phyloP scores from a whole-genome alignment of 1,140 invertebrate genomes.

The Cardiocondyla obscurior region DNA sequence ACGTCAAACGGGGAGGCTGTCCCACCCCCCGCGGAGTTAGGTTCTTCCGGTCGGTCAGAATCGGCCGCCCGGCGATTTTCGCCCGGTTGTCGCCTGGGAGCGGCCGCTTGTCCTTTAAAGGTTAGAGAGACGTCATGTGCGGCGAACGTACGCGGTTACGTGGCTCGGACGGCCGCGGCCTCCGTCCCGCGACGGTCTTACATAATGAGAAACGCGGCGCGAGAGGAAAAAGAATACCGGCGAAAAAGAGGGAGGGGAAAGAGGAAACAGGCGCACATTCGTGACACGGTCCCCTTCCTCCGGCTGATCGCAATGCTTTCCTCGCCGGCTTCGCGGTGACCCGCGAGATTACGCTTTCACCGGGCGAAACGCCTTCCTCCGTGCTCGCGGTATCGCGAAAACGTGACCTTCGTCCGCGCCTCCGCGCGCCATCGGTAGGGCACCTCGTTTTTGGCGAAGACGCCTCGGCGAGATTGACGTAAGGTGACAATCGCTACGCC shows the following conservation, averaged over 20 bases:
- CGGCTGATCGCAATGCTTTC: not conserved
- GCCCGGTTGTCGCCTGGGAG: conserved; percentile 35
- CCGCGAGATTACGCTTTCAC: conserved; percentile 2
- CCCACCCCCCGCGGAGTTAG: no score
- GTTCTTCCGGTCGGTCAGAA: not conserved
- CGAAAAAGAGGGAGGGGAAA: not conserved
- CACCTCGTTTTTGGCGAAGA: not conserved
- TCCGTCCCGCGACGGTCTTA: conserved; percentile 45
- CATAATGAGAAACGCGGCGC: conserved; percentile 58
- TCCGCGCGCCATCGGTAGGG: not conserved
- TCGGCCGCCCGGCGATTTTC: not conserved
- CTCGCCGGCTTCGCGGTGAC: not conserved
- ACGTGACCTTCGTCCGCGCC: not conserved
- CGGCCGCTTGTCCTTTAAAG: conserved; percentile 70
- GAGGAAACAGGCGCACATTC: not conserved
- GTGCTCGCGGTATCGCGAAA: not conserved
- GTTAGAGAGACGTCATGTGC: conserved; percentile 60
- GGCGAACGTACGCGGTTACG: conserved; percentile 1
- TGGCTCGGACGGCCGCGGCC: not conserved
- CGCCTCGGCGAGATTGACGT: not conserved
- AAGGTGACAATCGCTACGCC: not conserved
- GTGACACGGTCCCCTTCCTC: not conserved
- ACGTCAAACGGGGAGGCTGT: not conserved
- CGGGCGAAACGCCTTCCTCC: not conserved
- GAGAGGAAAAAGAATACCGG: conserved; percentile 22